Percentiles rank a stretch among this genome's conserved stretches.
phyloP scores from a whole-genome alignment of 2,113 vertebrate species.

The Procavia capensis region DNA sequence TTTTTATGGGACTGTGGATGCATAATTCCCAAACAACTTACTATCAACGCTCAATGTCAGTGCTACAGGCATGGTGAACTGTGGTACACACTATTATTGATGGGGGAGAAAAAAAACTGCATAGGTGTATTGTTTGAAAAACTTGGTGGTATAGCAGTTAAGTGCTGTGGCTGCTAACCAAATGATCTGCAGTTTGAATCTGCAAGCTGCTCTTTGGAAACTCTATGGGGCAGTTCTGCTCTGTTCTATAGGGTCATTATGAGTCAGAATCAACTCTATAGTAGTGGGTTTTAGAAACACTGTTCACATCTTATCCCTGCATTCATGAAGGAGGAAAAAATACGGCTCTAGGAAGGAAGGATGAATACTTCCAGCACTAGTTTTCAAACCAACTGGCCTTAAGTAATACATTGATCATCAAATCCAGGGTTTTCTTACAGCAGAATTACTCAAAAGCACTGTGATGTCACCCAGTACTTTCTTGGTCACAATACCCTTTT shows the following conservation, averaged over 20 bases:
- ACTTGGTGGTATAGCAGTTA: too few species aligned
- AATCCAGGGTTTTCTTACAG: not conserved
- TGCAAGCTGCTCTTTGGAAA: too few species aligned
- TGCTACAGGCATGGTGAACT: not conserved
- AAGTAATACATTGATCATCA: not conserved
- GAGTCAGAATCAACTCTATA: too few species aligned
- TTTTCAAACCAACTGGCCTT: not conserved
- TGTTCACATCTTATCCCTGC: not conserved
- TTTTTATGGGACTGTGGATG: not conserved
- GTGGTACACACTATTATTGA: not conserved
- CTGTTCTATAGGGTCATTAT: too few species aligned
- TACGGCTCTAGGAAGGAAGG: not conserved
- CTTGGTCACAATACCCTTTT: slow-evolving; percentile 25
- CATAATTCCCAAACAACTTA: slow-evolving; percentile 25
- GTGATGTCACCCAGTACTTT: not conserved
- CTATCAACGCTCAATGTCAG: not conserved
- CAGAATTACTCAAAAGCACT: slow-evolving; percentile 33
- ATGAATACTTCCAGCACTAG: not conserved
- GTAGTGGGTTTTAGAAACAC: too few species aligned
- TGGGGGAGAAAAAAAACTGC: not conserved
- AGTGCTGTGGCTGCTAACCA: too few species aligned
- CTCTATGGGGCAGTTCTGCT: too few species aligned
- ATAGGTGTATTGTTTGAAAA: too few species aligned
- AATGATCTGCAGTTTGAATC: too few species aligned
- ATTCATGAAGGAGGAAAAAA: not conserved